Evolutionary conservation across 2,113 vertebrate species (phyloP).

Genomic region (Notarius quadriscutis): DNA sequence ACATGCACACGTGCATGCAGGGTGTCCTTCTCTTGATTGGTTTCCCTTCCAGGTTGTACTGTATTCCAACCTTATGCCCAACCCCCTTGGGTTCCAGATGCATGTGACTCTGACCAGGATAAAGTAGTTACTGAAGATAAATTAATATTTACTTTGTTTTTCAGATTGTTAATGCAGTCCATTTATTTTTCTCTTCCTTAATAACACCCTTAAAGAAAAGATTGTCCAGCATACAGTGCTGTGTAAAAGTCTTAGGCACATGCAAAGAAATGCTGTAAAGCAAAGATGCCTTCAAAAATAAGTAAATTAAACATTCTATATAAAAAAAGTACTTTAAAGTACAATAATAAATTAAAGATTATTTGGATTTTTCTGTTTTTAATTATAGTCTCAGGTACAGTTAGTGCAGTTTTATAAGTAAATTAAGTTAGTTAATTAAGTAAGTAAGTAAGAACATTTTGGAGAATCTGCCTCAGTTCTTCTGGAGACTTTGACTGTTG

Average conservation of each 20-base stretch:
- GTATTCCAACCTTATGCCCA: background rate
- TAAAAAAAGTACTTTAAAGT: background rate
- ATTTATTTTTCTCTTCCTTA: background rate
- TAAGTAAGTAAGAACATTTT: background rate
- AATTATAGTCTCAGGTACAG: background rate
- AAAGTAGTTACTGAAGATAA: background rate
- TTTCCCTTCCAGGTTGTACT: background rate
- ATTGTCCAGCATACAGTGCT: background rate
- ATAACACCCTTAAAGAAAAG: background rate
- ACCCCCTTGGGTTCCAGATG: background rate
- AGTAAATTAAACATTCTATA: background rate
- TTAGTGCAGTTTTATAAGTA: background rate
- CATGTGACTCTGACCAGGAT: background rate
- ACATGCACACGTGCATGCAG: background rate
- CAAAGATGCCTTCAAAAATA: too few relatives aligned
- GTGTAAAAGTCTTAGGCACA: too few relatives aligned
- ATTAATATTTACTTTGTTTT: background rate
- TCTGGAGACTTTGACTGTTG: background rate
- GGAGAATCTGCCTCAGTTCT: background rate
- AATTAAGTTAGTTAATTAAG: background rate
- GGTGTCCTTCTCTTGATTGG: background rate
- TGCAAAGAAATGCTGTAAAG: too few relatives aligned
- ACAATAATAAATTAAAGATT: too few relatives aligned
- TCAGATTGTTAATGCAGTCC: background rate
- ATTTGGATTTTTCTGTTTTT: too few relatives aligned